phyloP scores from a whole-genome alignment of 2,113 vertebrate species.

The Hassar affinis region DNA sequence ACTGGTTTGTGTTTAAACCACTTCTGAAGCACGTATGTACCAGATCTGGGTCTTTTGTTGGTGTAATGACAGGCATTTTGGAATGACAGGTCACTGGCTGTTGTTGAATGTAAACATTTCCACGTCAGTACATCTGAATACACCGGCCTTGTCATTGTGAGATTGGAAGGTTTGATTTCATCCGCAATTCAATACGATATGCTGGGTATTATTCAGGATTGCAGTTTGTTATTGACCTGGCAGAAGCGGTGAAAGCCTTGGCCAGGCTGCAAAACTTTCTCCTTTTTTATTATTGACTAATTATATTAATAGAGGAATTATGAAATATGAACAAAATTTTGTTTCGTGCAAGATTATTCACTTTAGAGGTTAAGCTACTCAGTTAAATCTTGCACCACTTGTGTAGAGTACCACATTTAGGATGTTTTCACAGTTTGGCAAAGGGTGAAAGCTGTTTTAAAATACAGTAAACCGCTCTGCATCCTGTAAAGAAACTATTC shows the following conservation, averaged over 20 bases:
- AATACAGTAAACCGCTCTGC: neutral
- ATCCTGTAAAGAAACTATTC: too few relatives aligned
- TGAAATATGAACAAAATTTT: neutral
- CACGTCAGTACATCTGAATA: constrained; percentile 18
- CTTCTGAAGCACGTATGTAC: neutral
- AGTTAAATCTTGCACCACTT: neutral
- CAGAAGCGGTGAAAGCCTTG: neutral
- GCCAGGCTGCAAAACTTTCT: neutral
- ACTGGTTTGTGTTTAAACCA: neutral
- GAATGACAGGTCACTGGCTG: constrained; percentile 2
- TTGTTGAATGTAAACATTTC: constrained; percentile 8
- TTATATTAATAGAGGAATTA: neutral
- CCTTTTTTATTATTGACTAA: neutral
- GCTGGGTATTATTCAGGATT: neutral
- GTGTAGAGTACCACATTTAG: neutral
- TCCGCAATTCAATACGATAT: constrained; percentile 28
- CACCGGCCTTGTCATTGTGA: constrained; percentile 5
- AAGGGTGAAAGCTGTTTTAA: neutral
- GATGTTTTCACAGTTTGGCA: neutral
- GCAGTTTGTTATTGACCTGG: constrained; percentile 2
- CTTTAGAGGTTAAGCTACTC: neutral
- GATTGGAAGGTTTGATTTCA: constrained; percentile 14
- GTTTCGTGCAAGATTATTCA: neutral
- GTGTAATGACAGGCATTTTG: neutral
- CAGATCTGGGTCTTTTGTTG: neutral